Evolutionary conservation across 2,888 invertebrate genomes (phyloP).

Genomic region (Leptopterna dolabrata): DNA sequence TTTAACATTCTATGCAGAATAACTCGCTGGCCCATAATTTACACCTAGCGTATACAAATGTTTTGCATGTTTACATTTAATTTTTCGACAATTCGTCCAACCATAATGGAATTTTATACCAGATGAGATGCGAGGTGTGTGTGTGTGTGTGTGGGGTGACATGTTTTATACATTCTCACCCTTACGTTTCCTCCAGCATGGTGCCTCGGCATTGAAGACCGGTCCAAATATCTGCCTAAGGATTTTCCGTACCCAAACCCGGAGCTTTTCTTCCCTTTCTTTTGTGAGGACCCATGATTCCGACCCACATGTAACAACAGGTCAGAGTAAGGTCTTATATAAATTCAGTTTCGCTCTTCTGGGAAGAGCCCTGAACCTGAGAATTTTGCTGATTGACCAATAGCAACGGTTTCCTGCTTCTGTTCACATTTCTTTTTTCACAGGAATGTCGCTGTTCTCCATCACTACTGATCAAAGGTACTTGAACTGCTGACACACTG

Average conservation of each 20-base stretch:
- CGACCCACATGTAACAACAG: neutral
- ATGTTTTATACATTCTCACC: no score
- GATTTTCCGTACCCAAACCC: no score
- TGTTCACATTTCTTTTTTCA: neutral
- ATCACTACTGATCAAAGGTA: neutral
- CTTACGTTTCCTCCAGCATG: neutral
- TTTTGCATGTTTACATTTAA: no score
- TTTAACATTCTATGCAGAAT: neutral
- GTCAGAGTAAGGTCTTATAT: neutral
- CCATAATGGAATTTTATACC: no score
- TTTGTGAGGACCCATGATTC: no score
- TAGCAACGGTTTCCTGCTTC: slow-evolving; percentile 8
- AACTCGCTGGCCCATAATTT: neutral
- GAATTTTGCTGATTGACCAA: neutral
- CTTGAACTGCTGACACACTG: neutral
- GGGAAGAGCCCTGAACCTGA: neutral
- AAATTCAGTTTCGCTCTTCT: neutral
- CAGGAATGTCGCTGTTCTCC: neutral
- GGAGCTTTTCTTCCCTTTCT: neutral
- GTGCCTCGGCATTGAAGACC: neutral
- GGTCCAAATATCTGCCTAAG: neutral
- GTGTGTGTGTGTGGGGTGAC: no score
- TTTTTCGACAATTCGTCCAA: no score
- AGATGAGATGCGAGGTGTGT: no score
- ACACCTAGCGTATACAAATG: no score